Evolutionary conservation across 1,140 invertebrate species (phyloP).

Genomic region (Lasioglossum albipes): DNA sequence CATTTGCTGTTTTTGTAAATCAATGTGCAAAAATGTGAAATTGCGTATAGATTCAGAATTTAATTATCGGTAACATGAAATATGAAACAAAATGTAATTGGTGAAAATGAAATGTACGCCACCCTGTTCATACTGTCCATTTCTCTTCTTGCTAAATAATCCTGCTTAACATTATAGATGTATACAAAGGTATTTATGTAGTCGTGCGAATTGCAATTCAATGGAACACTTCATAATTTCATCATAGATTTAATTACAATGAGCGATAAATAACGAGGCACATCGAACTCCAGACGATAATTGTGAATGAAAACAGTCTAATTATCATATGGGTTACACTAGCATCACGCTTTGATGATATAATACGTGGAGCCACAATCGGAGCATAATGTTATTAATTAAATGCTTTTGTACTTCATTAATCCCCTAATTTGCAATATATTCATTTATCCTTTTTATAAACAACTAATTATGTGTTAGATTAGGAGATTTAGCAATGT

Average conservation of each 20-base stretch:
- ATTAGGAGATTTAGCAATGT: too few relatives aligned
- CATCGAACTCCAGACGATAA: slow-evolving; percentile 44
- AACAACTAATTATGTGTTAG: too few relatives aligned
- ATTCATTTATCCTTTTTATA: too few relatives aligned
- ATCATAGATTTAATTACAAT: slow-evolving; percentile 55
- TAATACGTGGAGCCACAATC: background rate
- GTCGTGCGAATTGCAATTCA: background rate
- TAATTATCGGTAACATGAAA: background rate
- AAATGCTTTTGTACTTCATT: background rate
- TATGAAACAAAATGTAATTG: too few relatives aligned
- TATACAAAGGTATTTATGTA: background rate
- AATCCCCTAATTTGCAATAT: background rate
- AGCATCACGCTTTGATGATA: slow-evolving; percentile 16
- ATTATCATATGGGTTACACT: slow-evolving; percentile 31
- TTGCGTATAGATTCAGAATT: too few relatives aligned
- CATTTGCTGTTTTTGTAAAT: too few relatives aligned
- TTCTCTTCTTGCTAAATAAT: background rate
- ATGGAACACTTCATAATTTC: slow-evolving; percentile 43
- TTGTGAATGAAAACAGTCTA: slow-evolving; percentile 27
- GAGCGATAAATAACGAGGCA: slow-evolving; percentile 38
- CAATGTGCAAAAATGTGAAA: too few relatives aligned
- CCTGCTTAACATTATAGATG: background rate
- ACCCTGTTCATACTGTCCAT: background rate
- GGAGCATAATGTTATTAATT: background rate
- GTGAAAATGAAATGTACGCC: background rate